These are phyloP conservation scores for Acanthosoma haemorrhoidale DNA, from an alignment of 2,888 invertebrate species.

Conservation along the genomic window DNA sequence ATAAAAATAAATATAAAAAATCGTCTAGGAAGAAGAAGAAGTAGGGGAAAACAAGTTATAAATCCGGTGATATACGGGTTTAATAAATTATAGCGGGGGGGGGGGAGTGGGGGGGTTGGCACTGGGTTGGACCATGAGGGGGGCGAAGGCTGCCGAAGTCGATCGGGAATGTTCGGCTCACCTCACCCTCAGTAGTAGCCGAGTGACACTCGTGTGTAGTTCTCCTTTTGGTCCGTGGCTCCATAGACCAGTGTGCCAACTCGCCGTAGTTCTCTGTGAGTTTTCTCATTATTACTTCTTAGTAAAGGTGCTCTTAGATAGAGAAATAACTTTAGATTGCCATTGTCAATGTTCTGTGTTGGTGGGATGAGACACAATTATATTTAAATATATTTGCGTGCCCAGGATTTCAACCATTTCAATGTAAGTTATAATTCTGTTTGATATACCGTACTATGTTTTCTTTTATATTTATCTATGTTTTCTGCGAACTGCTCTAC, in stretches of 20 bases:
- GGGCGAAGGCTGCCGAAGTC: background rate
- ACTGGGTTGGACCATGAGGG: background rate
- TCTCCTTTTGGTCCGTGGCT: background rate
- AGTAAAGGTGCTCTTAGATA: background rate
- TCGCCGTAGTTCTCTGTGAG: background rate
- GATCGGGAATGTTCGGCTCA: background rate
- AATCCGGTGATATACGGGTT: conserved; percentile 2
- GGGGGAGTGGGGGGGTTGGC: too few relatives aligned
- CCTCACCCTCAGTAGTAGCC: conserved; percentile 5
- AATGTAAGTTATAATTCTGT: background rate
- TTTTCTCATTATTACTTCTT: background rate
- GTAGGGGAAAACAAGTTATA: background rate
- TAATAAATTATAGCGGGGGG: conserved; percentile 9
- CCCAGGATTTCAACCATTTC: background rate
- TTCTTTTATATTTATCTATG: background rate
- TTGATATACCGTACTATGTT: too few relatives aligned
- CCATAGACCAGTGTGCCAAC: background rate
- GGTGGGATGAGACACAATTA: background rate
- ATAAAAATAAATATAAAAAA: background rate
- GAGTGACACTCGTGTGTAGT: background rate
- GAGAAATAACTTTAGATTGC: background rate
- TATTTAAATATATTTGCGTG: background rate
- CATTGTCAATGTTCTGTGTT: background rate
- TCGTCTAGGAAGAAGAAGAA: background rate
- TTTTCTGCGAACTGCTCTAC: too few relatives aligned